These are phyloP conservation scores for Caiman crocodilus DNA, from an alignment of 2,797 vertebrate species.

Conservation along the genomic window DNA sequence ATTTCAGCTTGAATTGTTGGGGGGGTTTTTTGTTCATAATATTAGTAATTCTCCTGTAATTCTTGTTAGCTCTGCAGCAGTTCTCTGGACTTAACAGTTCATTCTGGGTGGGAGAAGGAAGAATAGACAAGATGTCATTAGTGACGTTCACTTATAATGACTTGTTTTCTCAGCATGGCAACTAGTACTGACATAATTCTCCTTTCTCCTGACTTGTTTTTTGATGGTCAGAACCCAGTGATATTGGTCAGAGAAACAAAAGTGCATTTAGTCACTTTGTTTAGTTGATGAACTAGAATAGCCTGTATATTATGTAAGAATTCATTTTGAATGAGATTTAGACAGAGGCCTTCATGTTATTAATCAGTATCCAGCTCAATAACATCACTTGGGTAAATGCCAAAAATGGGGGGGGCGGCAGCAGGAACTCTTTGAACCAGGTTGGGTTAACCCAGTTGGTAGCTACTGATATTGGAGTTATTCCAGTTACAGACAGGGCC, in stretches of 20 bases:
- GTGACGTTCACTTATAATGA: background rate
- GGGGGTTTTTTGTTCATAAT: slow-evolving; percentile 15
- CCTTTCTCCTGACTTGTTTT: background rate
- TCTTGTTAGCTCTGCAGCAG: slow-evolving; percentile 39
- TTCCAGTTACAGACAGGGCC: background rate
- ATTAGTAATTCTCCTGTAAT: slow-evolving; percentile 12
- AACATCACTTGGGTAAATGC: background rate
- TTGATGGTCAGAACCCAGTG: background rate
- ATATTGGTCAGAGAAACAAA: background rate
- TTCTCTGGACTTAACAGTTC: background rate
- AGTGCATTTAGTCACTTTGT: background rate
- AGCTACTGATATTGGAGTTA: background rate
- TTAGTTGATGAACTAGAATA: background rate
- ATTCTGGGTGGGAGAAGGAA: background rate
- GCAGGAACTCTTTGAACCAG: background rate
- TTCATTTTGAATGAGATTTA: background rate
- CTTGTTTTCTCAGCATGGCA: background rate
- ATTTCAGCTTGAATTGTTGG: background rate
- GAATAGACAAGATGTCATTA: background rate
- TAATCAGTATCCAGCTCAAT: background rate
- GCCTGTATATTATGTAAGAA: background rate
- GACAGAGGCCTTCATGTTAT: background rate
- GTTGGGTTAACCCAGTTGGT: background rate
- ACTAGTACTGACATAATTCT: background rate
- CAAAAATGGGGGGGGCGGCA: background rate